Conservation (phyloP, 2,797 vertebrate genomes). For the Ibycter americanus region DNA sequence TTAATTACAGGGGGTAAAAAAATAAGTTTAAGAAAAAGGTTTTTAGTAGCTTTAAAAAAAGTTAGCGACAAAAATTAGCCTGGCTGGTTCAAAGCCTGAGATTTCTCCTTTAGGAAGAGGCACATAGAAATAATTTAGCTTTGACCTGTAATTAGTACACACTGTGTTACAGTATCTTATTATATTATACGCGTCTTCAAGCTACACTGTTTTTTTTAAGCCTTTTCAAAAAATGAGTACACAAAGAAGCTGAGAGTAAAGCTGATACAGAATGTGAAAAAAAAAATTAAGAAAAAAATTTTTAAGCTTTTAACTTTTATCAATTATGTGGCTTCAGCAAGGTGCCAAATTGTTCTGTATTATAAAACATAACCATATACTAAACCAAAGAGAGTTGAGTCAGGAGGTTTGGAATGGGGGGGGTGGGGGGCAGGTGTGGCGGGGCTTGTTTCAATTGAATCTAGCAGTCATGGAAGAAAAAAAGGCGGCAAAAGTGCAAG, state of each 20-base stretch:
- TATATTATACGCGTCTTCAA: neutral
- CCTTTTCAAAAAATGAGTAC: neutral
- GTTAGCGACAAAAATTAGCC: neutral
- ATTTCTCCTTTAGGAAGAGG: slow-evolving; percentile 18
- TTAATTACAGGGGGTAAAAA: neutral
- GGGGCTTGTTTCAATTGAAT: slow-evolving; percentile 11
- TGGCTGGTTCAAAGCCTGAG: neutral
- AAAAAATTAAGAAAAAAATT: neutral
- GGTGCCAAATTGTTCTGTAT: neutral
- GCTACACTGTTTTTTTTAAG: neutral
- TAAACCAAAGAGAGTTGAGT: neutral
- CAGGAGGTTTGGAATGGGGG: neutral
- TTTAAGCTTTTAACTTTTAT: neutral
- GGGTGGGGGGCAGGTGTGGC: fast-evolving
- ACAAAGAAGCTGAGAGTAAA: neutral
- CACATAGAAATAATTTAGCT: slow-evolving; percentile 7
- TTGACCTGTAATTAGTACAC: slow-evolving; percentile 48
- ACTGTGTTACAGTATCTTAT: neutral
- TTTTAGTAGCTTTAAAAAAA: neutral
- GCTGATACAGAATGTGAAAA: neutral
- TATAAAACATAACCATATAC: neutral
- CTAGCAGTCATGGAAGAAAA: neutral
- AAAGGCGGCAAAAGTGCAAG: neutral
- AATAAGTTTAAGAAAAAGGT: neutral
- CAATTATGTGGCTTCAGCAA: neutral